These are phyloP conservation scores for Psilopsiagon aymara DNA, from an alignment of 2,113 vertebrate genomes.

Conservation along the genomic window DNA sequence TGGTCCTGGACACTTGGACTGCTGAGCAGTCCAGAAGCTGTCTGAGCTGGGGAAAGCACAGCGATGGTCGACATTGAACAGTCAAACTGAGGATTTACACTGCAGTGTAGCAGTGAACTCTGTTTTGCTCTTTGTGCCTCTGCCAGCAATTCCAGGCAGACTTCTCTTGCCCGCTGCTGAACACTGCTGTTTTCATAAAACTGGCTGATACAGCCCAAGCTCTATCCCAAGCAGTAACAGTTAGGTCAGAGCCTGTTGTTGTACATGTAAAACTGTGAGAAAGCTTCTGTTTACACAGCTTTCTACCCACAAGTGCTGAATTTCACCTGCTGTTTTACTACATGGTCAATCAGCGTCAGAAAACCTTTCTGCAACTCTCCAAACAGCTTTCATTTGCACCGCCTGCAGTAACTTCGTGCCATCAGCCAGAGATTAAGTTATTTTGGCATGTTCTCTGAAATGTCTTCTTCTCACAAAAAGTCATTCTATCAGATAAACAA, in stretches of 20 bases:
- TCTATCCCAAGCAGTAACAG: background rate
- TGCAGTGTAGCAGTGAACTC: background rate
- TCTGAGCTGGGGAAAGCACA: background rate
- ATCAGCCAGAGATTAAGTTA: conserved; percentile 20
- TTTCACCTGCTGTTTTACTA: background rate
- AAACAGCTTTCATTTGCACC: background rate
- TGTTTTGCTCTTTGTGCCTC: background rate
- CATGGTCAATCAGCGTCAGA: rapidly evolving
- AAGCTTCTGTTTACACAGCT: background rate
- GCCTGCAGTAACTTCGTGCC: background rate
- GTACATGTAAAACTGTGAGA: background rate
- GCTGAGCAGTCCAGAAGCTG: background rate
- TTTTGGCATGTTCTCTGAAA: conserved; percentile 36
- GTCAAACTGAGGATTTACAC: background rate
- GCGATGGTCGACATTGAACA: background rate
- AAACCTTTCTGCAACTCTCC: background rate
- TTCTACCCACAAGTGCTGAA: background rate
- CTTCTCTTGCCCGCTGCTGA: background rate
- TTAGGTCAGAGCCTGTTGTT: background rate
- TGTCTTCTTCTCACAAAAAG: background rate
- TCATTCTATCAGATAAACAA: conserved; percentile 33
- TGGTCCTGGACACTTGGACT: background rate
- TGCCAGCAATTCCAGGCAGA: background rate
- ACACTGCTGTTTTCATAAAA: background rate
- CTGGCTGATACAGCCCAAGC: background rate